Conservation (phyloP, 2,113 vertebrate genomes). For the Brachyistius frenatus region DNA sequence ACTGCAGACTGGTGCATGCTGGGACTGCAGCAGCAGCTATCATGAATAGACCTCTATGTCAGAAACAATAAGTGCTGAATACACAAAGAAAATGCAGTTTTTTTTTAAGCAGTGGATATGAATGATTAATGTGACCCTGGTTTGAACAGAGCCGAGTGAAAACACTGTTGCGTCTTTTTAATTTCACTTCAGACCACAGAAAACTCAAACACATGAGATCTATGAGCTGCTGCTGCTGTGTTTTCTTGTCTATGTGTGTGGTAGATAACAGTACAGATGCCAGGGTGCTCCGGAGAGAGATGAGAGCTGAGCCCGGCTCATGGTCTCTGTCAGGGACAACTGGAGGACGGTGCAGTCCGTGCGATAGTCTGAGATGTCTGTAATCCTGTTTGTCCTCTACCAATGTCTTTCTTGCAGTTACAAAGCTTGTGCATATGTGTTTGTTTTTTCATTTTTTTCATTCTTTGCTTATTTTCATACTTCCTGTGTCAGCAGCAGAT, state of each 20-base stretch:
- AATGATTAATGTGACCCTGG: constrained; percentile 19
- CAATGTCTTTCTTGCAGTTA: constrained; percentile 14
- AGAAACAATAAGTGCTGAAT: constrained; percentile 31
- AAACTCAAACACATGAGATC: background rate
- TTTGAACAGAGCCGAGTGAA: constrained; percentile 60
- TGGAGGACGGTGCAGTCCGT: constrained; percentile 52
- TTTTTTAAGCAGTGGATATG: constrained; percentile 10
- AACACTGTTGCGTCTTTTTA: background rate
- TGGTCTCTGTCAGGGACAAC: constrained; percentile 55
- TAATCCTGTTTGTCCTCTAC: constrained; percentile 43
- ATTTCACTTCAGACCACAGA: constrained; percentile 12
- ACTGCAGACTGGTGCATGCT: constrained; percentile 31
- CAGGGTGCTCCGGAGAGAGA: constrained; percentile 6
- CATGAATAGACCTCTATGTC: constrained; percentile 35
- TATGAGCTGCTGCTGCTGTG: constrained; percentile 6
- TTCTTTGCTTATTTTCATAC: constrained; percentile 3
- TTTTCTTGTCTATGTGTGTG: constrained; percentile 15
- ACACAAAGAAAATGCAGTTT: constrained; percentile 21
- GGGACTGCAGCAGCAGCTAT: constrained; percentile 78
- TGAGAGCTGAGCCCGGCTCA: constrained; percentile 29
- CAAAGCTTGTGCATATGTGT: background rate
- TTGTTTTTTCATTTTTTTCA: background rate
- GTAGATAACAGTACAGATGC: constrained; percentile 61
- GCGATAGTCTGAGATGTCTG: constrained; percentile 21
- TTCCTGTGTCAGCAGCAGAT: constrained; percentile 67